Evolutionary conservation across 2,888 invertebrate species (phyloP), one percentile per base, ranked within the genome.

Genomic region (Caenorhabditis plicata): DNA sequence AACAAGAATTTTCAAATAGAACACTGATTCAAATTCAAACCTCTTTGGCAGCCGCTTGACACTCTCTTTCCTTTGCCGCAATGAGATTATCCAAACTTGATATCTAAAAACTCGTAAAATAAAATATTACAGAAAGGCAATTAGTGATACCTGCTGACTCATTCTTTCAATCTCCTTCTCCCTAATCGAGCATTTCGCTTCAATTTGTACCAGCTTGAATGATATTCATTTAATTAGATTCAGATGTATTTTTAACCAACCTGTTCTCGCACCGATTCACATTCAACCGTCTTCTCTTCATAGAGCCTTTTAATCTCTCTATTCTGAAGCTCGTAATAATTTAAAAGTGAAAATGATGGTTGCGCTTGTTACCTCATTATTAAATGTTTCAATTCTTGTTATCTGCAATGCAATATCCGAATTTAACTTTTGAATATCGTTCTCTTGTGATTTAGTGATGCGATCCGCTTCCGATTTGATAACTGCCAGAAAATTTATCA

Each of bases 191-290:
- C 46, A 20, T 19, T 50, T 36, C 1, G 38, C 35, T 20, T 61
- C 61, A 13, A 31, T 27, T 35, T 55, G 50, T 11, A 19, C 9
- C 2, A 50, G 11, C 56, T 56, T 17, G 33, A 51, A 46, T 35
- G 7, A 39, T 13, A 15, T 19, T 29, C n/a, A n/a, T n/a, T n/a
- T n/a, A n/a, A n/a, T n/a, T n/a, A n/a, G n/a, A n/a, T n/a, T 29
- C 20, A 3, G 22, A n/a, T 31, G 19, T 8, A 17, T 29, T 27
- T 31, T 5, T 33, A 44, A 39, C 47, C 33, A 7, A 45, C 44
- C 33, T 56, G 58, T 8, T 52, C 58, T 47, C 36, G 48, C 8
- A 50, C 17, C 22, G 53, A 36, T 49, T 60, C 60, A 19, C 53
- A 53, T 25, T 61, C 60, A 0, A 47, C 47, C 4, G 27, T 11